Evolutionary conservation across 2,888 invertebrate genomes (phyloP), one percentile per base, ranked within the genome.

Genomic region (Cheilosia variabilis): DNA sequence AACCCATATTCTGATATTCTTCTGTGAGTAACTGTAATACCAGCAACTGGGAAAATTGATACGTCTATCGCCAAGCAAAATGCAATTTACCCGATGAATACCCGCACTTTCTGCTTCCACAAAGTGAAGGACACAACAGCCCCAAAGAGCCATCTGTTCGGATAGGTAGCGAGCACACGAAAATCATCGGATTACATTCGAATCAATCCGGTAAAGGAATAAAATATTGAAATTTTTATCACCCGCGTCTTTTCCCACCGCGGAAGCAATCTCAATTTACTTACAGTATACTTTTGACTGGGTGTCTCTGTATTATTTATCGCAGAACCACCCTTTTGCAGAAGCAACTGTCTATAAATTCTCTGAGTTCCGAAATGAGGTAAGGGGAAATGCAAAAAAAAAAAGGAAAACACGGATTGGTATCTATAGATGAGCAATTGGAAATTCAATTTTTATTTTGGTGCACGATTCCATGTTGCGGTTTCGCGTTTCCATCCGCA

Each of bases 101-200:
- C 37, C 4, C 9, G 31, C 9, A 31, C 31, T 31, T 9, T 9
- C 31, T 9, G 9, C 31, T 31, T 37, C 3, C 37, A 13, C 13
- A 37, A 37, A 13, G 13, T 4, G 13, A 37, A 37, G 37, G 37
- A 37, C 37, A 13, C 37, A 37, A 34, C 34, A 37, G 45, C 4
- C 45, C 7, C 47, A 47, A 47, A 47, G 47, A 17, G 69, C 62
- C 80, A 71, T 77, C 82, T 77, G 82, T 66, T 71, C 55, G 65
- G 22, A 60, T 71, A 58, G 58, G 60, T 47, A 52, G 15, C 22
- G 77, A 10, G 5, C 45, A 41, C 24, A 27, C 63, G 68, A 37
- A 62, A 71, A 71, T 82, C 81, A 81, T 77, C 68, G 47, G 77
- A 82, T 82, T 82, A 82, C 82, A 75, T 57, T 73, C 55, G 45